phyloP scores from a whole-genome alignment of 2,797 vertebrate genomes.

The Sarcoramphus papa region DNA sequence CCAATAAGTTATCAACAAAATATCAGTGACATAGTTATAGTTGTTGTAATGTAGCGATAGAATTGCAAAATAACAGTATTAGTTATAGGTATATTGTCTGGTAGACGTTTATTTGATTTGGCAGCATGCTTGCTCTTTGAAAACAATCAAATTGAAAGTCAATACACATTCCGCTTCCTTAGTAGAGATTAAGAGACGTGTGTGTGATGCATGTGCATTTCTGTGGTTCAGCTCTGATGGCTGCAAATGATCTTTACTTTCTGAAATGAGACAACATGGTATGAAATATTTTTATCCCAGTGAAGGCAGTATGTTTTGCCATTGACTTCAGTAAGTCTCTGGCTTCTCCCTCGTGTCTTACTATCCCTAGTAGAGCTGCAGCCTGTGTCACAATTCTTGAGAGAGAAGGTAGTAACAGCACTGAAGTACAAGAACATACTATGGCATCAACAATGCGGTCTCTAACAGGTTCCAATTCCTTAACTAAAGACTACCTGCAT shows the following conservation, averaged over 20 bases:
- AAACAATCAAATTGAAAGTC: constrained; percentile 37
- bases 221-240: neutral
- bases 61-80: neutral
- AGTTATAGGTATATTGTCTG: neutral
- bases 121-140: neutral
- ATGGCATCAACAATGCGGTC: neutral
- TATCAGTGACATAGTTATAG: neutral
- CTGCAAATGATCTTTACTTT: neutral
- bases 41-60: neutral
- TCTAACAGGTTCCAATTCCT: neutral
- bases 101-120: constrained; percentile 15
- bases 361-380: neutral
- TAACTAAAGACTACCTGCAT: neutral
- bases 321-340: neutral
- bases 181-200: neutral
- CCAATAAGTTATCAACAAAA: neutral
- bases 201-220: neutral
- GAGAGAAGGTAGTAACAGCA: neutral
- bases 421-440: neutral
- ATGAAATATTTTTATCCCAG: neutral
- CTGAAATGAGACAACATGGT: neutral
- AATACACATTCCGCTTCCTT: constrained; percentile 30
- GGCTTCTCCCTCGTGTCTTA: neutral
- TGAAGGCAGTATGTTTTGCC: neutral
- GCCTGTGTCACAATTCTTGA: neutral